Evolutionary conservation across 2,888 invertebrate species (phyloP), one percentile per base, ranked within the genome.

Genomic region (Masnerella sp.): DNA sequence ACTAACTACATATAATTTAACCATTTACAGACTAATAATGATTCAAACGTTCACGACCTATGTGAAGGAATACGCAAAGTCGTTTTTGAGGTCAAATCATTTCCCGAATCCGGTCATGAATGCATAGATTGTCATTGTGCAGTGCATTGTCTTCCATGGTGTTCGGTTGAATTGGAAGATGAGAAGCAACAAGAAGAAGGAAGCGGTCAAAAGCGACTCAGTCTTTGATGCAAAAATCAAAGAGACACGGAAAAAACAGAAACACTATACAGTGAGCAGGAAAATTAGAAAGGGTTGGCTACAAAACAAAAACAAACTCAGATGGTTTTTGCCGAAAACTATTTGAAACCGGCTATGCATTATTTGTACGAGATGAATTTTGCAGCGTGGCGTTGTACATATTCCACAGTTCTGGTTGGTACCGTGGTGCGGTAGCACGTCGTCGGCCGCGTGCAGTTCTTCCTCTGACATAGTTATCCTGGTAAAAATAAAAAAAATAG

Each of bases 261-360:
- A 36, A 14, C 4, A 3, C 1, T 18, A n/a, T 40, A 17, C 2
- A 40, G 18, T n/a, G 40, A 40, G 9, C 3, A 18, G 2, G 40
- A 40, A 18, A 40, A 40, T 40, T 40, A 18, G 40, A 17, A 12
- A 40, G 40, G 40, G 4, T 12, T 40, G 4, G 40, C 40, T 5
- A 2, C 7, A 9, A 40, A 15, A 40, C 18, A 5, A 2, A 18
- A 17, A 9, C 2, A 36, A 14, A 5, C n/a, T n/a, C n/a, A n/a
- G n/a, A n/a, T n/a, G n/a, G n/a, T 38, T 38, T 38, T 14, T 38
- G 38, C 15, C 38, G 14, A 38, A 4, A 38, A 38, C 38, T 5
- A 38, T 15, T 38, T 38, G 38, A 38, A 38, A 32, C 32, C 32
- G 32, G n/a, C n/a, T 32, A 32, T 32, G 32, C n/a, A n/a, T 32